Base-by-base conservation (phyloP, 2,113 vertebrate genomes). In the Miniopterus natalensis region DNA sequence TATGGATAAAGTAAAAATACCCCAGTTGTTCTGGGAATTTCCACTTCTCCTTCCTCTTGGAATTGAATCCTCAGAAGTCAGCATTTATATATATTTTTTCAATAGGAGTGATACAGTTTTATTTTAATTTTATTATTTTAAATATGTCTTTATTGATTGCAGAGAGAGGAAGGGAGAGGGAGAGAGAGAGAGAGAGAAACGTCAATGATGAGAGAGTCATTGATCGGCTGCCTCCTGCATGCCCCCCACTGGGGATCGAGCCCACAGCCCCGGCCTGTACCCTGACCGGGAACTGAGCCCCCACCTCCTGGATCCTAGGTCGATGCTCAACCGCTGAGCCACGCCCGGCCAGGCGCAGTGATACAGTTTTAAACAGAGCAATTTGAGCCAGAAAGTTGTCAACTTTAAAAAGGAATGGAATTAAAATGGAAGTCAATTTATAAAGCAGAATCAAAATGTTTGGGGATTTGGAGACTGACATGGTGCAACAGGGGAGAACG, bases 371-470 rank as follows among this genome's bases (percentile, higher is more conserved):
- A 94, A 85, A 88, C 53, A 90, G n/a, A 89, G 47, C 14, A 59
- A 84, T 86, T 92, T 36, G 57, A 92, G 89, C 83, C 75, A 93
- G 80, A 85, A 84, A 92, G 17, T 36, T 89, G 89, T 84, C 70
- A 95, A 12, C 75, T 88, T 75, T 95, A 84, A 95, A 88, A 81
- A 90, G 77, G 29, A 95, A 80, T 80, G 74, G 27, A 77, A 87
- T 83, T 95, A 79, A 94, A 78, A 75, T n/a, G 92, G 59, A 95
- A 96, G 85, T 95, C 84, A 90, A 68, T 92, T 93, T 92, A 87
- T 97, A 86, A 83, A 92, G 53, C 70, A 75, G 47, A 91, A 88
- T 86, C 36, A 79, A 92, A 94, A 55, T 91, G 61, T 91, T 63
- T 47, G 47, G 49, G 47, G 65, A 89, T 80, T 84, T 95, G 66